Conservation (phyloP, 1,140 invertebrate species). For the Drosophila asahinai region DNA sequence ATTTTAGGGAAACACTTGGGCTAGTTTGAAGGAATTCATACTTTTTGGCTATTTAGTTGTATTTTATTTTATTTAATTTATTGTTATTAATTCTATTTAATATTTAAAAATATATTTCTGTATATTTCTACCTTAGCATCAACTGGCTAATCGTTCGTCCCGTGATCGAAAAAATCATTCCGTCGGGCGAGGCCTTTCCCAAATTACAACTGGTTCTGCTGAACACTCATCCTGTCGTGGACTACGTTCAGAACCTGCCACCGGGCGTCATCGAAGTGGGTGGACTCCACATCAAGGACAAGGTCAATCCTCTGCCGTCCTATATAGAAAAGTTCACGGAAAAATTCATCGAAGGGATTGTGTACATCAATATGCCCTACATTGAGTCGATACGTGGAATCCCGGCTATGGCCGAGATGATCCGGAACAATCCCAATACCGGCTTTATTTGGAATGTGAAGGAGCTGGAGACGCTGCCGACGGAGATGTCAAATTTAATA, state of each 20-base stretch:
- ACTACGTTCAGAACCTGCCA: constrained; percentile 84
- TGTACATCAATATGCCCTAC: constrained; percentile 72
- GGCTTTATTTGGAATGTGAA: constrained; percentile 82
- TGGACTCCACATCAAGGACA: constrained; percentile 85
- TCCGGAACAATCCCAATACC: constrained; percentile 41
- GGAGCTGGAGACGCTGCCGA: neutral
- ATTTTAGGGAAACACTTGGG: no score
- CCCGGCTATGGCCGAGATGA: constrained; percentile 30
- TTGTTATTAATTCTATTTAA: neutral
- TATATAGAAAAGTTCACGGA: constrained; percentile 56
- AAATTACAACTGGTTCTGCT: constrained; percentile 78
- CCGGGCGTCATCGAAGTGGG: constrained; percentile 87
- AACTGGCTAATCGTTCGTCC: constrained; percentile 11
- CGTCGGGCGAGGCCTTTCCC: neutral
- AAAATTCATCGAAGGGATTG: constrained; percentile 61
- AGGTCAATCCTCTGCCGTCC: constrained; percentile 43
- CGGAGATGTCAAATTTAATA: constrained; percentile 34
- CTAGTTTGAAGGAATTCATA: no score
- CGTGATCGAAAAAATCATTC: constrained; percentile 10
- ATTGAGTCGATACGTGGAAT: constrained; percentile 34
- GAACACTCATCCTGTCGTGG: constrained; percentile 85
- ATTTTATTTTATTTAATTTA: no score
- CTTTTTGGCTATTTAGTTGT: no score
- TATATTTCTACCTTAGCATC: constrained; percentile 25
- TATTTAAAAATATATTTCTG: neutral